These are phyloP conservation scores for Malurus alboscapulatus DNA, from an alignment of 2,113 vertebrate species.

Conservation along the genomic window DNA sequence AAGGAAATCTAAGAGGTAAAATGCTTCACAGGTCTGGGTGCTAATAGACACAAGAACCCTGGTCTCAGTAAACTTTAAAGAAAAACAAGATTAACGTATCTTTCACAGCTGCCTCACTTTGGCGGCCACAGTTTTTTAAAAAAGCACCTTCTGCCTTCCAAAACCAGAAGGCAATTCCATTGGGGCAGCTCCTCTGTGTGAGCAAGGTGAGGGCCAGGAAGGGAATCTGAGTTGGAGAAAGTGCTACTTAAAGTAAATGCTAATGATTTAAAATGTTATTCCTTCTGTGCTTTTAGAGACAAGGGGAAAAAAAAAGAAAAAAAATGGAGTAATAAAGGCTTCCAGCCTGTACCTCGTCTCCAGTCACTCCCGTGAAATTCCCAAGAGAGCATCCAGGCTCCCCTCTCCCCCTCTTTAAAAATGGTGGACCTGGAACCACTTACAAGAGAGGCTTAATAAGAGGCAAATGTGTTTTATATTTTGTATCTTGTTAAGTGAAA, in stretches of 20 bases:
- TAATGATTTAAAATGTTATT: conserved; percentile 80
- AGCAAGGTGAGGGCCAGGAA: conserved; percentile 42
- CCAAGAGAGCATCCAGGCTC: conserved; percentile 65
- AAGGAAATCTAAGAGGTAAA: not conserved
- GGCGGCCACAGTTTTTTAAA: conserved; percentile 1
- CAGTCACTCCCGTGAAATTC: conserved; percentile 75
- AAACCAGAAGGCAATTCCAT: not conserved
- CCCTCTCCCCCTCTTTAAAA: conserved; percentile 74
- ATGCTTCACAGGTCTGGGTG: not conserved
- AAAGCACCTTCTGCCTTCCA: conserved; percentile 42
- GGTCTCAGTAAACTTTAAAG: conserved; percentile 3
- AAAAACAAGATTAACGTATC: conserved; percentile 27
- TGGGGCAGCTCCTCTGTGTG: not conserved
- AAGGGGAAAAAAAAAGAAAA: not conserved
- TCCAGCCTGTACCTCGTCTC: conserved; percentile 80
- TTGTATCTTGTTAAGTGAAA: conserved; percentile 82
- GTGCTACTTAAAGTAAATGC: conserved; percentile 75
- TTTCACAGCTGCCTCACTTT: not conserved
- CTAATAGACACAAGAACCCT: conserved; percentile 5
- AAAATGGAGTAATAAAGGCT: conserved; percentile 70
- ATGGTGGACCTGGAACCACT: conserved; percentile 82
- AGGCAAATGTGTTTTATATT: conserved; percentile 85
- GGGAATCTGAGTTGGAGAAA: conserved; percentile 65
- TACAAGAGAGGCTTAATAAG: conserved; percentile 80
- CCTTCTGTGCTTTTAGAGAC: conserved; percentile 77